Base-by-base conservation (phyloP, 92 coral and sea anemone genomes). In the Heteractis magnifica region DNA sequence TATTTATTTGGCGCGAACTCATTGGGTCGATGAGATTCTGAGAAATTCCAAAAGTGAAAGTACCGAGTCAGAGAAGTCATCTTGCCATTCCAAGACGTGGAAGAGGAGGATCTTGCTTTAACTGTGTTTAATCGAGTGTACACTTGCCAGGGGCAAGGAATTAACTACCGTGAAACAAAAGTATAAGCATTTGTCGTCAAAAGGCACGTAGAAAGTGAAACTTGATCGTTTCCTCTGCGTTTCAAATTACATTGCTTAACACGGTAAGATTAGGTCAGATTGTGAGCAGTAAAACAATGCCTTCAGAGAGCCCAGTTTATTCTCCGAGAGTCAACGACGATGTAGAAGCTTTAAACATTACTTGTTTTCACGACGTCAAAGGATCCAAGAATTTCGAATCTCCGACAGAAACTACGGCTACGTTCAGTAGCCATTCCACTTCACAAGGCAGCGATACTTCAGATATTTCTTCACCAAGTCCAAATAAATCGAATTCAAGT, bases 271-370 rank as follows among this genome's bases (percentile, higher is more conserved):
- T 68, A 16, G 4, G 10, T 20, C 49, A 16, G 8, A n/a, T 19
- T 10, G 41, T 10, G 7, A 6, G 73, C 58, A 8, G 13, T 53
- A 34, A 18, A 23, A 18, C 70, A 62, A 92, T 92, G 96, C 96
- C 96, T 56, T 89, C 92, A 26, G 75, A 85, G 8, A 90, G 90
- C 71, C 87, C 87, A 71, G 75, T 90, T 15, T 72, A 12, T 52
- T 65, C 88, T 51, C 77, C 83, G 0, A 85, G 56, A 78, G 65
- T 77, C 8, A 48, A 51, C 68, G 70, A 12, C 51, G 83, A 80
- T 8, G 11, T 59, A 4, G 88, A 85, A 18, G 51, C 77, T 49
- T 18, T 76, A 53, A 71, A n/a, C 26, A 64, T 13, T 16, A n/a
- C 55, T 10, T 64, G 59, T 59, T 79, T 65, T 49, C 21, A 71